phyloP scores from a whole-genome alignment of 1,140 invertebrate genomes.

The Philotrypesis tridentata region DNA sequence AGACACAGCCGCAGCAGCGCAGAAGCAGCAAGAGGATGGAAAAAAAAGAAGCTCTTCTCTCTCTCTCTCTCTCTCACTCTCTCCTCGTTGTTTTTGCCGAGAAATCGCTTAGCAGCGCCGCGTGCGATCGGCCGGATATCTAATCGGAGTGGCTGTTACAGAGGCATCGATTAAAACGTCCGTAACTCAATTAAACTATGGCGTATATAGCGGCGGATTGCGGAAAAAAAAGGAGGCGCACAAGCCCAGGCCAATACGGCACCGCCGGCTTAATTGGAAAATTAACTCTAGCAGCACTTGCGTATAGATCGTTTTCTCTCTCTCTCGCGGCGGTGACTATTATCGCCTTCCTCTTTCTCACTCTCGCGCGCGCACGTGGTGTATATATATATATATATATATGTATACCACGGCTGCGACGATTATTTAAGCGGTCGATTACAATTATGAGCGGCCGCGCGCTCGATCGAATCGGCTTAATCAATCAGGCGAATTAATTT shows the following conservation, averaged over 20 bases:
- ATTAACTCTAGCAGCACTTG: constrained; percentile 11
- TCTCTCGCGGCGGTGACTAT: constrained; percentile 1
- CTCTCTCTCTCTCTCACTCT: no score
- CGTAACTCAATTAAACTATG: background rate
- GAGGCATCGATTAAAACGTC: background rate
- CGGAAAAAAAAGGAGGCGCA: background rate
- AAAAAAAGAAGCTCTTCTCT: no score
- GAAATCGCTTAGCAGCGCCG: no score
- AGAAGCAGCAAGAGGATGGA: no score
- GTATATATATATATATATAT: no score
- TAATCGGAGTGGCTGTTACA: no score
- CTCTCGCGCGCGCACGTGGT: no score
- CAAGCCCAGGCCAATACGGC: background rate
- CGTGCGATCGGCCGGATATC: no score
- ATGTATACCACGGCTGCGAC: background rate
- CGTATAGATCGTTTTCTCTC: constrained; percentile 12
- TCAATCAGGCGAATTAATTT: constrained; percentile 36
- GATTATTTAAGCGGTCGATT: constrained; percentile 31
- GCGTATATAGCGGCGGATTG: background rate
- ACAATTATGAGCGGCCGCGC: constrained; percentile 12
- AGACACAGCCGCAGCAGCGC: no score
- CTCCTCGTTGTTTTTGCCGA: no score
- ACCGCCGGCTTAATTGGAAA: constrained; percentile 9
- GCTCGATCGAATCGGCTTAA: background rate
- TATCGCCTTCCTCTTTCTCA: background rate